A percentile compares a stretch with the other conserved stretches of the same genome.
phyloP scores from a whole-genome alignment of 2,888 invertebrate species.

The Schrankia costaestrigalis region DNA sequence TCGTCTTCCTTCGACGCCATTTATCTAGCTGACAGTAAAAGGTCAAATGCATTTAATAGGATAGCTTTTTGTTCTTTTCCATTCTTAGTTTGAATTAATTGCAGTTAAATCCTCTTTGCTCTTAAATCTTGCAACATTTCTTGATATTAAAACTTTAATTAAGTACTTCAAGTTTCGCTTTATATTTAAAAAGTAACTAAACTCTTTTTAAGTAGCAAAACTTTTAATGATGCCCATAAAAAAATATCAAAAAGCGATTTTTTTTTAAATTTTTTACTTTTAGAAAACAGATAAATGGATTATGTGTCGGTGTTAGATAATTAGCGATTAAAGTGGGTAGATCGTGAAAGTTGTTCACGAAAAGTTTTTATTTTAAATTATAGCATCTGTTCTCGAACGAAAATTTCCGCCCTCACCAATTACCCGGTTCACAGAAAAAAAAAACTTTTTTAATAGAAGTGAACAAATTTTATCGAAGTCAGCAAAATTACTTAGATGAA shows the following conservation, averaged over 20 bases:
- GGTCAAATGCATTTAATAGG: constrained; percentile 45
- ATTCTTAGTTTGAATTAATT: constrained; percentile 39
- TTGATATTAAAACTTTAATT: constrained; percentile 9
- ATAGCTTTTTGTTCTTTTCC: constrained; percentile 36
- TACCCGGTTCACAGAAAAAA: constrained; percentile 35
- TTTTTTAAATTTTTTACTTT: constrained; percentile 9
- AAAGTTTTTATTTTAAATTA: constrained; percentile 51
- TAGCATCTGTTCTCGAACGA: constrained; percentile 41
- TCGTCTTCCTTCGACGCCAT: constrained; percentile 30
- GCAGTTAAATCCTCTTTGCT: constrained; percentile 18
- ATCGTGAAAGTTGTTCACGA: constrained; percentile 35
- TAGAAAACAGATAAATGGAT: constrained; percentile 7
- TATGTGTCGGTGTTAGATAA: constrained; percentile 15
- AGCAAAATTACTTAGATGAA: constrained; percentile 37
- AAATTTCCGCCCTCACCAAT: constrained; percentile 38
- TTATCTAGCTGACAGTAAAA: constrained; percentile 37
- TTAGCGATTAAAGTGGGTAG: constrained; percentile 20
- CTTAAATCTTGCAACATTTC: constrained; percentile 12
- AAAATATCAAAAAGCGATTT: constrained; percentile 12
- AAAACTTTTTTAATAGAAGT: constrained; percentile 49
- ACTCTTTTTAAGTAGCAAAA: constrained; percentile 16
- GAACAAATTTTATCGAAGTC: constrained; percentile 38
- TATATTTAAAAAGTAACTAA: constrained; percentile 11
- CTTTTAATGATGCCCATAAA: constrained; percentile 22
- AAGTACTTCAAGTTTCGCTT: constrained; percentile 6